Conservation (phyloP, 2,113 vertebrate species). For the Urocolius indicus region DNA sequence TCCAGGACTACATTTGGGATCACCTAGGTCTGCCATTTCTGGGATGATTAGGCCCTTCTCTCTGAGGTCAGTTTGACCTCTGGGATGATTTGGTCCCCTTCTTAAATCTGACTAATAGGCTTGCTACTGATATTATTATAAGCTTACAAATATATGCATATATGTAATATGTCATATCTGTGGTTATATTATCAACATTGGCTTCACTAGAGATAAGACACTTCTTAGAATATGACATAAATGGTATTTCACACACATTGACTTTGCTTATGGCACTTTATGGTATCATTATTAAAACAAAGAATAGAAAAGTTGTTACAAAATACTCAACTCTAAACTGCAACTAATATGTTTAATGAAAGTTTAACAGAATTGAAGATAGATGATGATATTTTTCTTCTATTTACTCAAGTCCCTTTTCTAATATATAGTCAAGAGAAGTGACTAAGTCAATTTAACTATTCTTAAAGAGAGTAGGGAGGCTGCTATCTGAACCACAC, state of each 20-base stretch:
- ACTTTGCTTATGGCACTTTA: not conserved
- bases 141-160: not conserved
- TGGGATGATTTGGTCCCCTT: not conserved
- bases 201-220: not conserved
- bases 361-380: not conserved
- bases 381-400: not conserved
- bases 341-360: not conserved
- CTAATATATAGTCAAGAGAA: not conserved
- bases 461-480: not conserved
- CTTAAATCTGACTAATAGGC: not conserved
- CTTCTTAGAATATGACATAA: not conserved
- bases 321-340: not conserved
- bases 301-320: not conserved
- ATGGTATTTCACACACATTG: not conserved
- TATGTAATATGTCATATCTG: not conserved
- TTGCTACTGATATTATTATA: not conserved
- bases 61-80: not conserved
- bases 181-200: not conserved
- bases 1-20: fast-evolving
- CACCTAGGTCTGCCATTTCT: not conserved
- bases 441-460: not conserved
- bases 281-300: not conserved
- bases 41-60: not conserved
- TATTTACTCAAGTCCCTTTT: not conserved
- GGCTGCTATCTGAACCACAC: not conserved